These are phyloP conservation scores for Neomonachus schauinslandi DNA, from an alignment of 2,113 vertebrate genomes.

Conservation along the genomic window DNA sequence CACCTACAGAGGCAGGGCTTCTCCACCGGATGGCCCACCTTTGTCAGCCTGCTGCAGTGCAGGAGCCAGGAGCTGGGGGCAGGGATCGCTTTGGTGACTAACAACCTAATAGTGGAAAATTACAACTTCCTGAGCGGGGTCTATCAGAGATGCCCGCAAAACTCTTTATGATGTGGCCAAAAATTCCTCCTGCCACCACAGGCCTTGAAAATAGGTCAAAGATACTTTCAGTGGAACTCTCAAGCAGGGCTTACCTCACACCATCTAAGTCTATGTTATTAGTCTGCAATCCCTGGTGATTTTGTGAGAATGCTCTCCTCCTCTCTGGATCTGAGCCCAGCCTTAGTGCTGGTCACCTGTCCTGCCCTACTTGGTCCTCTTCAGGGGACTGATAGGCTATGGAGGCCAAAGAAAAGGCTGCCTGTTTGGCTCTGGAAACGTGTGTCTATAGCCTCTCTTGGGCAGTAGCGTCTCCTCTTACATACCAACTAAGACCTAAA, in stretches of 20 bases:
- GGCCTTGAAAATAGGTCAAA: slow-evolving; percentile 80
- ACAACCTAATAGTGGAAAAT: slow-evolving; percentile 80
- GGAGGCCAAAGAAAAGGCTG: not conserved
- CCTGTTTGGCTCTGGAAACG: not conserved
- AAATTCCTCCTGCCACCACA: slow-evolving; percentile 80
- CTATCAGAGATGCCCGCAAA: slow-evolving; percentile 76
- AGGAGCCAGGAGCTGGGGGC: slow-evolving; percentile 3
- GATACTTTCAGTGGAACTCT: slow-evolving; percentile 70
- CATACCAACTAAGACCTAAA: not conserved
- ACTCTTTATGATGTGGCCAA: slow-evolving; percentile 81
- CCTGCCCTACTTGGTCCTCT: not conserved
- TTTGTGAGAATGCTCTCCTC: not conserved
- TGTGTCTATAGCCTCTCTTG: not conserved
- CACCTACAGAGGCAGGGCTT: not conserved
- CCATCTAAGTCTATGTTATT: not conserved
- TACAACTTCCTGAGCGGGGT: slow-evolving; percentile 76
- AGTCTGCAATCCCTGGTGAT: not conserved
- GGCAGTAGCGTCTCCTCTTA: not conserved
- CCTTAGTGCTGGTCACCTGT: not conserved
- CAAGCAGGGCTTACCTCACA: slow-evolving; percentile 45
- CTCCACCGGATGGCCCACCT: not conserved
- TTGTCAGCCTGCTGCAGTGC: not conserved
- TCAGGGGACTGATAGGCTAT: not conserved
- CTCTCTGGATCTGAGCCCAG: not conserved
- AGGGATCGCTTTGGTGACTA: slow-evolving; percentile 71